Evolutionary conservation across 2,888 invertebrate species (phyloP).

Genomic region (Eurytoma californica): DNA sequence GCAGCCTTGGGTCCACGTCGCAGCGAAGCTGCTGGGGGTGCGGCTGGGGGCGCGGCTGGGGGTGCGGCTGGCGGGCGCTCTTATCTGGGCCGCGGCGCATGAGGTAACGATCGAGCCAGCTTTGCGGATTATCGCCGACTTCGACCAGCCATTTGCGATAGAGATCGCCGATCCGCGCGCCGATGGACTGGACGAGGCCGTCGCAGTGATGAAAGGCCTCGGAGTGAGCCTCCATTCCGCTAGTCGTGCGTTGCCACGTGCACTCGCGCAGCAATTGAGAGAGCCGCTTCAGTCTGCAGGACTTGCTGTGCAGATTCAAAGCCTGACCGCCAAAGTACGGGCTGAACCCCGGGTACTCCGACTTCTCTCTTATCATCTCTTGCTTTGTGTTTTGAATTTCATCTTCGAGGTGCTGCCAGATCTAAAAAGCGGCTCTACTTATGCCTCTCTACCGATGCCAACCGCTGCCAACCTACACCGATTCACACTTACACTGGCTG

Average conservation of each 20-base stretch:
- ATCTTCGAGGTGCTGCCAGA: conserved; percentile 85
- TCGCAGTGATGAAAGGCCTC: conserved; percentile 85
- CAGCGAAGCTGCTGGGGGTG: conserved; percentile 74
- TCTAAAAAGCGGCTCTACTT: conserved; percentile 75
- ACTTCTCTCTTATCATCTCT: conserved; percentile 80
- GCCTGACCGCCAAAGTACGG: conserved; percentile 86
- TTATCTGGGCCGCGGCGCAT: conserved; percentile 77
- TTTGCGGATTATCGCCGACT: conserved; percentile 79
- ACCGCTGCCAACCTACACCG: no score
- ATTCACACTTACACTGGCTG: conserved; percentile 12
- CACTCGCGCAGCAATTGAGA: conserved; percentile 83
- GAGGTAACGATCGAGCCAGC: conserved; percentile 82
- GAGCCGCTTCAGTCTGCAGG: conserved; percentile 79
- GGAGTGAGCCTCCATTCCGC: conserved; percentile 82
- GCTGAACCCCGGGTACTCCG: conserved; percentile 81
- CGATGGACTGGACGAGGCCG: conserved; percentile 78
- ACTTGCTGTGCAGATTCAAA: conserved; percentile 81
- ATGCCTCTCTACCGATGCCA: no score
- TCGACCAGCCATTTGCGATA: conserved; percentile 79
- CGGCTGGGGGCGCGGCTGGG: conserved; percentile 72
- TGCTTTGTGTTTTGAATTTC: conserved; percentile 86
- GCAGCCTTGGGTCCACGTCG: conserved; percentile 85
- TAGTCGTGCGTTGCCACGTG: conserved; percentile 82
- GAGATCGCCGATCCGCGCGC: conserved; percentile 77
- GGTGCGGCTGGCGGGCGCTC: conserved; percentile 60